Evolutionary conservation across 2,797 vertebrate species (phyloP), one percentile per base, ranked within the genome.

Genomic region (Anguilla anguilla): DNA sequence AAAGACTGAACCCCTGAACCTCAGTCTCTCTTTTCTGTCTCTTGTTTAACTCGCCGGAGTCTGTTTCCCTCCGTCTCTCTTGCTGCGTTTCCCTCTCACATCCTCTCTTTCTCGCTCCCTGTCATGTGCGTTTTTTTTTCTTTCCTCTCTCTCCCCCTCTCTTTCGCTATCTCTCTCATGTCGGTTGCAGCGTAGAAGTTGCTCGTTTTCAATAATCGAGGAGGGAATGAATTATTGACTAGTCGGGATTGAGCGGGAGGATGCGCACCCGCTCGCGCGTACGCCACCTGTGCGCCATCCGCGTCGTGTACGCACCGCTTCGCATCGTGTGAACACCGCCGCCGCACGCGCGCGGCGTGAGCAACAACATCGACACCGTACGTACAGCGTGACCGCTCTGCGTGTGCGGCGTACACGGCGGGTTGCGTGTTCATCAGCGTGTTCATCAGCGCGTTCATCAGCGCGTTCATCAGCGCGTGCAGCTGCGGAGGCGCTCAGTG

Each of bases 41-140:
- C 46, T 49, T 43, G 82, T 74, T 31, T 57, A 57, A 57, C 55
- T 57, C 2, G 55, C 13, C 11, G 55, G 51, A 6, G 51, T 51
- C 51, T 51, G 51, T 51, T 6, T 82, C 25, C 17, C 17, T 43
- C 22, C 59, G 83, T 64, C 31, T 84, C 57, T 35, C 84, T 51
- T 67, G 28, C 5, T 9, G 17, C 28, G 51, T 51, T 59, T 85
- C 85, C 67, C 39, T 35, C 82, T 88, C 55, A 83, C 35, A 15
- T 53, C 72, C 57, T 83, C 84, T 31, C 61, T 46, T 64, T 89
- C 59, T 11, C 31, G 51, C 69, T 61, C 72, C 51, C 31, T 77
- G 85, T 57, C 77, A 85, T 84, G 35, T 85, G 59, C 35, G 1
- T 55, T 77, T 86, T 85, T 82, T 59, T 64, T 69, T 39, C n/a